These are phyloP conservation scores for Drosophila repletoides DNA, from an alignment of 1,140 invertebrate genomes.

Conservation along the genomic window DNA sequence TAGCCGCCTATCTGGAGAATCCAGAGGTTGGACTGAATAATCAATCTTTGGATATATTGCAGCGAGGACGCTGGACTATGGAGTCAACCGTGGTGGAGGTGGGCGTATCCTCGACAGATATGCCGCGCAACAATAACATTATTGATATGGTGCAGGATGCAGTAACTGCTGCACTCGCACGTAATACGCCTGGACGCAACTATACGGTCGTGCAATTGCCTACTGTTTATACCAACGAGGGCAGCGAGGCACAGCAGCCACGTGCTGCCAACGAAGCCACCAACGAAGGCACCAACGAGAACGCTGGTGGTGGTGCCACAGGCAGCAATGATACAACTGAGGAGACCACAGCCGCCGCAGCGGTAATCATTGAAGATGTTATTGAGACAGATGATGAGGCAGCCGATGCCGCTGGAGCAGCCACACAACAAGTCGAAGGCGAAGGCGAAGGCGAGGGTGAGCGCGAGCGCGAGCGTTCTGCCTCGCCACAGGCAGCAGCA, in stretches of 20 bases:
- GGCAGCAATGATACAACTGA: constrained; percentile 38
- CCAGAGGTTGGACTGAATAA: constrained; percentile 77
- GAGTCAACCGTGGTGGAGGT: constrained; percentile 82
- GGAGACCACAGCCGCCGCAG: constrained; percentile 57
- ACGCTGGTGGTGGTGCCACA: neutral
- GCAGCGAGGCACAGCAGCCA: constrained; percentile 21
- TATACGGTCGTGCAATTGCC: constrained; percentile 77
- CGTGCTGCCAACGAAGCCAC: neutral
- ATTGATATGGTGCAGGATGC: constrained; percentile 81
- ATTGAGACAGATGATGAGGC: constrained; percentile 62
- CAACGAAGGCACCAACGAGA: constrained; percentile 11
- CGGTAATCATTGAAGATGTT: constrained; percentile 70
- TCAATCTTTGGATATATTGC: constrained; percentile 72
- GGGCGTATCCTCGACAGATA: constrained; percentile 76
- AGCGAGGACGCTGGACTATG: constrained; percentile 81
- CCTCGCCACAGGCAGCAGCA: neutral
- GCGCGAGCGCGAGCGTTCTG: neutral
- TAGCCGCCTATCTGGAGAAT: constrained; percentile 79
- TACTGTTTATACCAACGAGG: constrained; percentile 64
- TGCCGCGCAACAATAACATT: constrained; percentile 80
- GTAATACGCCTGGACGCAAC: constrained; percentile 65
- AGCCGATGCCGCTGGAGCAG: constrained; percentile 31
- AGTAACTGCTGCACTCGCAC: constrained; percentile 73
- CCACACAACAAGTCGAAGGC: constrained; percentile 26
- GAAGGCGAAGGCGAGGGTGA: neutral